These are phyloP conservation scores for Oostethus manadensis DNA, from an alignment of 2,113 vertebrate species.

Conservation along the genomic window DNA sequence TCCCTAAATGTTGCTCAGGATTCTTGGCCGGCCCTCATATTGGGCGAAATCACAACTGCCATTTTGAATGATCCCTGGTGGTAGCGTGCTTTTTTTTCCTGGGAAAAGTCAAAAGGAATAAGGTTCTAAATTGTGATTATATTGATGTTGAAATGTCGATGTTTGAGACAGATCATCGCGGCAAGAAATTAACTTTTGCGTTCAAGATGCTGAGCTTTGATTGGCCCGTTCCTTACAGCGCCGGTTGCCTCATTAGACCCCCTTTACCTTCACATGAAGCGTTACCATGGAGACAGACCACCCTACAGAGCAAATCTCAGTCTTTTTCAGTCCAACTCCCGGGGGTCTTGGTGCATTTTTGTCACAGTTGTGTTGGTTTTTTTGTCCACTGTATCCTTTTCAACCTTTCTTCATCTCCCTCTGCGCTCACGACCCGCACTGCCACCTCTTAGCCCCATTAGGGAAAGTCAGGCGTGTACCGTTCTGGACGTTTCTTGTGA, in stretches of 20 bases:
- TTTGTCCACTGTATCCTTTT: slow-evolving; percentile 15
- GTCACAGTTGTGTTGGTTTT: slow-evolving; percentile 1
- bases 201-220: slow-evolving; percentile 27
- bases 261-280: slow-evolving; percentile 67
- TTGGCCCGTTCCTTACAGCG: slow-evolving; percentile 59
- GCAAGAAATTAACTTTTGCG: slow-evolving; percentile 5
- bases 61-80: slow-evolving; percentile 12
- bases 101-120: slow-evolving; percentile 1
- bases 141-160: slow-evolving; percentile 2
- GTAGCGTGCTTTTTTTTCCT: slow-evolving; percentile 1
- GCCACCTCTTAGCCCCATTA: slow-evolving; percentile 34
- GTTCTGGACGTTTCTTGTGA: slow-evolving; percentile 7
- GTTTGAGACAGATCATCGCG: slow-evolving; percentile 1
- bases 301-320: slow-evolving; percentile 51
- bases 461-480: slow-evolving; percentile 12
- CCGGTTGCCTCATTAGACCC: slow-evolving; percentile 55
- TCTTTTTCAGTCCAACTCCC: not conserved
- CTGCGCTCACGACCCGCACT: slow-evolving; percentile 26
- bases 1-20: slow-evolving; percentile 34
- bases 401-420: slow-evolving; percentile 16
- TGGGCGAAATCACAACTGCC: slow-evolving; percentile 19
- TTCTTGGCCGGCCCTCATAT: slow-evolving; percentile 18
- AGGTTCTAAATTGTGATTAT: not conserved
- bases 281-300: slow-evolving; percentile 82
- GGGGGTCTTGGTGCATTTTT: not conserved